These are phyloP conservation scores for Ormyrus pomaceus DNA, from an alignment of 2,888 invertebrate genomes.

Conservation along the genomic window DNA sequence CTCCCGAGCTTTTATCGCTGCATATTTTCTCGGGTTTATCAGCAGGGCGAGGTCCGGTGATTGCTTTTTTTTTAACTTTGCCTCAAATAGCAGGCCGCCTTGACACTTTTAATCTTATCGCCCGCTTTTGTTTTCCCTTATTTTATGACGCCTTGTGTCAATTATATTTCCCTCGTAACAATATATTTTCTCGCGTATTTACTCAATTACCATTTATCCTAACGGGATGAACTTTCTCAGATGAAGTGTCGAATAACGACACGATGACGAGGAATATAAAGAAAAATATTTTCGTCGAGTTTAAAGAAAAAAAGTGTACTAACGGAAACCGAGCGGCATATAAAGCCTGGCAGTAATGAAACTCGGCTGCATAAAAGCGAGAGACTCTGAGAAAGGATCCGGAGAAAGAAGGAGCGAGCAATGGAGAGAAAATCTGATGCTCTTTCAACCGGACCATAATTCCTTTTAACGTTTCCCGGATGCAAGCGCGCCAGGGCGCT, in stretches of 20 bases:
- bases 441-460: conserved; percentile 21
- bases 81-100: neutral
- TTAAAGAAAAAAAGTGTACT: conserved; percentile 17
- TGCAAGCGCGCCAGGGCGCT: neutral
- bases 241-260: neutral
- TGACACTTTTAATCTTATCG: conserved; percentile 15
- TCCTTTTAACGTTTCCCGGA: conserved; percentile 23
- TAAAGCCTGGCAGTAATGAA: conserved; percentile 16
- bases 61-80: conserved; percentile 30
- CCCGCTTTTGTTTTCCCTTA: neutral
- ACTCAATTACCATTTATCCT: no score
- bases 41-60: conserved; percentile 19
- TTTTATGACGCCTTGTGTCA: neutral
- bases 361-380: conserved; percentile 13
- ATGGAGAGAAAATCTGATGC: neutral
- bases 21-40: conserved; percentile 48
- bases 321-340: neutral
- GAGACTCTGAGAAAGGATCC: neutral
- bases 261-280: neutral
- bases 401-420: neutral
- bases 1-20: conserved; percentile 4
- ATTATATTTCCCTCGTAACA: no score
- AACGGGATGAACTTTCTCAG: neutral
- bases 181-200: no score
- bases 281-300: conserved; percentile 26